phyloP scores from a whole-genome alignment of 2,113 vertebrate species.

The Cavia aperea region DNA sequence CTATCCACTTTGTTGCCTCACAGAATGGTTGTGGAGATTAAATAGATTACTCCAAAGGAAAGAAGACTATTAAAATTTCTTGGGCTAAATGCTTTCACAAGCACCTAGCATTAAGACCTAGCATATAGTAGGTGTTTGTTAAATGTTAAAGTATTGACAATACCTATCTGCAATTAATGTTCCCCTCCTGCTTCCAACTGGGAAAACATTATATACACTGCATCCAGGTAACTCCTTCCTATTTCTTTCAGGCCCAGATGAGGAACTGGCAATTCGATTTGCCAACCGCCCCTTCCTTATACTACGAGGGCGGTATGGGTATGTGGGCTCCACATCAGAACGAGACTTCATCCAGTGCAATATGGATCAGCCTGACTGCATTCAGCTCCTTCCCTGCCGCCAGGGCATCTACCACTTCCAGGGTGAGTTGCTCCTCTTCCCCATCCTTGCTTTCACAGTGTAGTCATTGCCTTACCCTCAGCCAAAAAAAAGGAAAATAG shows the following conservation, averaged over 20 bases:
- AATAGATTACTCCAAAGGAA: background rate
- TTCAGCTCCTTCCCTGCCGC: constrained; percentile 67
- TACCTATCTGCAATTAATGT: background rate
- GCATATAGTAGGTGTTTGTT: background rate
- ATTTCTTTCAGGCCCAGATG: constrained; percentile 60
- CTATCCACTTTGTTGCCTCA: background rate
- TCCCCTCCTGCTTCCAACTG: background rate
- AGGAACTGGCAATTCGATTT: constrained; percentile 70
- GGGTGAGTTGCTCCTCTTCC: constrained; percentile 57
- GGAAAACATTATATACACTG: background rate
- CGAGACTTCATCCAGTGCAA: constrained; percentile 65
- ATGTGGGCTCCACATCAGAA: constrained; percentile 56
- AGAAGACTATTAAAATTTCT: background rate
- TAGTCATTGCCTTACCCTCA: background rate
- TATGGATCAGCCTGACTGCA: constrained; percentile 64
- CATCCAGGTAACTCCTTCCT: background rate
- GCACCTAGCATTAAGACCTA: background rate
- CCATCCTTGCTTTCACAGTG: background rate
- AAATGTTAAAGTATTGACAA: background rate
- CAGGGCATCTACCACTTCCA: constrained; percentile 72
- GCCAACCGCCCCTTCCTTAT: constrained; percentile 70
- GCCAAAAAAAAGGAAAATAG: background rate
- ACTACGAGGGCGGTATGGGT: constrained; percentile 68
- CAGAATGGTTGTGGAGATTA: background rate
- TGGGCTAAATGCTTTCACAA: background rate